phyloP scores from a whole-genome alignment of 2,888 invertebrate genomes.

The Cephus runcator region DNA sequence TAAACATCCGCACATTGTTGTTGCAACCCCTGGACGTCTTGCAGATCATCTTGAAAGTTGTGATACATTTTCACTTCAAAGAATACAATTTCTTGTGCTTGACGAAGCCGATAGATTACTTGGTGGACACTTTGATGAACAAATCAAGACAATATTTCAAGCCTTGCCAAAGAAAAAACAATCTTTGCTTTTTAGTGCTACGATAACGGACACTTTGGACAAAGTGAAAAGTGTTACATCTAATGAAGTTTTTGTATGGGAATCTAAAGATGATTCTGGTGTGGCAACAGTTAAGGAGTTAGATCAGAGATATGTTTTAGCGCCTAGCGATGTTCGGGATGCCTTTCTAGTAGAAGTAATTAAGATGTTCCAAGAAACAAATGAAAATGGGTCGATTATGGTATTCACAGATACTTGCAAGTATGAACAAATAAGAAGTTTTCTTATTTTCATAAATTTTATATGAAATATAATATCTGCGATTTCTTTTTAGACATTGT shows the following conservation, averaged over 20 bases:
- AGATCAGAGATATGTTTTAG: constrained; percentile 91
- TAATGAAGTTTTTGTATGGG: constrained; percentile 69
- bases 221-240: constrained; percentile 73
- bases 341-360: constrained; percentile 89
- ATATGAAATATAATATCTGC: constrained; percentile 2
- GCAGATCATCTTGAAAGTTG: constrained; percentile 93
- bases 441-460: background rate
- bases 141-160: constrained; percentile 82
- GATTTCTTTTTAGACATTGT: constrained; percentile 76
- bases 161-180: constrained; percentile 83
- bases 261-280: constrained; percentile 72
- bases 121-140: constrained; percentile 84
- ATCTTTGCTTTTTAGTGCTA: constrained; percentile 94
- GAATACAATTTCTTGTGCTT: constrained; percentile 86
- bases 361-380: constrained; percentile 78
- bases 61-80: constrained; percentile 81
- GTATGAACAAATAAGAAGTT: constrained; percentile 67
- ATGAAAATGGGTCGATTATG: constrained; percentile 85
- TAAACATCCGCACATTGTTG: constrained; percentile 90
- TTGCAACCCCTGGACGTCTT: constrained; percentile 95
- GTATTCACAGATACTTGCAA: constrained; percentile 97
- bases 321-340: constrained; percentile 91
- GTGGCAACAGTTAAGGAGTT: constrained; percentile 88
- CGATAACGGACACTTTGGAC: constrained; percentile 86
- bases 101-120: constrained; percentile 96